phyloP scores from a whole-genome alignment of 2,888 invertebrate genomes.

The Sphecodes monilicornis region DNA sequence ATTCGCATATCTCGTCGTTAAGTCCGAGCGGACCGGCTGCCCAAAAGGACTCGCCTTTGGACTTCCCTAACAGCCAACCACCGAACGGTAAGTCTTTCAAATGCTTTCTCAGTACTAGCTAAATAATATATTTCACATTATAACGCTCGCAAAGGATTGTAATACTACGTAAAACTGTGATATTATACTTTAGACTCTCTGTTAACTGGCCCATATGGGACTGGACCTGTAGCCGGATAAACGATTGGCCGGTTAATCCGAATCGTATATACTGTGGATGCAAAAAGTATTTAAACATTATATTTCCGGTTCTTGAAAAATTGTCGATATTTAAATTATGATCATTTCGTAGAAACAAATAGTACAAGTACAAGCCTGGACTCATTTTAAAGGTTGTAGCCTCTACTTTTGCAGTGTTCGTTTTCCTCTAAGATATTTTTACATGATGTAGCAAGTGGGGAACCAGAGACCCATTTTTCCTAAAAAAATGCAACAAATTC shows the following conservation, averaged over 20 bases:
- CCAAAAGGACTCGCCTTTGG: constrained; percentile 81
- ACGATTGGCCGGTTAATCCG: too few relatives aligned
- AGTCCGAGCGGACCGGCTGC: constrained; percentile 82
- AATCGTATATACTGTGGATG: too few relatives aligned
- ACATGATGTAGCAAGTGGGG: not conserved
- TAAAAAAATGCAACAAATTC: not conserved
- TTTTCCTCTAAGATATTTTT: not conserved
- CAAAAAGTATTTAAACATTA: too few relatives aligned
- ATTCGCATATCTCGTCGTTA: constrained; percentile 81
- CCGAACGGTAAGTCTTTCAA: constrained; percentile 81
- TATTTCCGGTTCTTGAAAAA: not conserved
- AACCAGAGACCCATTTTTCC: not conserved
- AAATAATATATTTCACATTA: constrained; percentile 34
- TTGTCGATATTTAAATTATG: not conserved
- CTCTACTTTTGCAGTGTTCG: not conserved
- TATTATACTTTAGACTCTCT: constrained; percentile 11
- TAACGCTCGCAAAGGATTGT: constrained; percentile 42
- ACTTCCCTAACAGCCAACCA: constrained; percentile 83
- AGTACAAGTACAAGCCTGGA: not conserved
- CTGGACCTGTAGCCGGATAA: not conserved
- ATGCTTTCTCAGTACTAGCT: constrained; percentile 17
- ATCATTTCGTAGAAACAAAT: not conserved
- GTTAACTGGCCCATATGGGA: not conserved
- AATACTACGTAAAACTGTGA: constrained; percentile 47
- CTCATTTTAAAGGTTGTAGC: not conserved